Evolutionary conservation across 2,888 invertebrate genomes (phyloP).

Genomic region (Antitype chi): DNA sequence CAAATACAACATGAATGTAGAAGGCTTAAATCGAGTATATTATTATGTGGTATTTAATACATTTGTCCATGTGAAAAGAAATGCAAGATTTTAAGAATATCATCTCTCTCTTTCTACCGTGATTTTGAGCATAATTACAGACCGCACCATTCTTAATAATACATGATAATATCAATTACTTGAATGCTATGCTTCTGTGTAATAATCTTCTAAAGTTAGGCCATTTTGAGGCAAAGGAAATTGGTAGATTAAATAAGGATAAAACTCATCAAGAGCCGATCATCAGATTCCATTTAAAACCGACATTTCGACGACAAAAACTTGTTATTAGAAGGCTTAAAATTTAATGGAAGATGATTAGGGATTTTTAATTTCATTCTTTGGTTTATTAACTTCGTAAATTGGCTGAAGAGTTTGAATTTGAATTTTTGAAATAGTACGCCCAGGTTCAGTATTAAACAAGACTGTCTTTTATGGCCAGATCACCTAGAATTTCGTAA

Average conservation of each 20-base stretch:
- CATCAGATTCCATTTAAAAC: constrained; percentile 51
- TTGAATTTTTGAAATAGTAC: not conserved
- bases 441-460: not conserved
- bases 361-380: constrained; percentile 9
- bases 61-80: not conserved
- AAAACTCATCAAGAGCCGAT: constrained; percentile 45
- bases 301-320: constrained; percentile 29
- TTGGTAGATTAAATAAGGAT: constrained; percentile 59
- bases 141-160: constrained; percentile 2
- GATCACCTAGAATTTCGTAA: not conserved
- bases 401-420: not conserved
- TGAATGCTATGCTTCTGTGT: constrained; percentile 19
- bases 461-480: not conserved
- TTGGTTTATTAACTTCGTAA: not conserved
- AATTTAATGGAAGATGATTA: constrained; percentile 31
- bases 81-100: too few species aligned
- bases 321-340: constrained; percentile 38
- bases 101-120: not conserved
- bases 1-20: not conserved
- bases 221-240: constrained; percentile 40
- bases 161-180: constrained; percentile 31
- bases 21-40: not conserved
- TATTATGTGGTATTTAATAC: not conserved
- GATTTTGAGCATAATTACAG: not conserved
- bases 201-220: constrained; percentile 42